A percentile compares a stretch with the other conserved stretches of the same genome.
These are phyloP conservation scores for Amblyraja radiata DNA, from an alignment of 2,797 vertebrate genomes.

Conservation along the genomic window DNA sequence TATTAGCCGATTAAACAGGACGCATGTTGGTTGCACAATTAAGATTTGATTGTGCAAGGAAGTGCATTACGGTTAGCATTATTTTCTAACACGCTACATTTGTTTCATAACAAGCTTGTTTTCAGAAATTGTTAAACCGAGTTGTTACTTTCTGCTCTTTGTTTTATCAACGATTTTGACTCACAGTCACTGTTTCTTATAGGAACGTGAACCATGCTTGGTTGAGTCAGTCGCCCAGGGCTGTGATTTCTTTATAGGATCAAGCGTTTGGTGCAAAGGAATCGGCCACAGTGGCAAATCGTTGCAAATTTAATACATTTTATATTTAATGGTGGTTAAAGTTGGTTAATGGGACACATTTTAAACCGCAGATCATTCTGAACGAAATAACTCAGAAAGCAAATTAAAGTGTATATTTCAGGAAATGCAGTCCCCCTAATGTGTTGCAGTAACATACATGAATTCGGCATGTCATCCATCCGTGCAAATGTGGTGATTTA, in stretches of 20 bases:
- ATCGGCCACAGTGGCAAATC: background rate
- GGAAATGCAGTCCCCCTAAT: background rate
- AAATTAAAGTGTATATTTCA: background rate
- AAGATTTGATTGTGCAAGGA: background rate
- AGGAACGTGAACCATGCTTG: background rate
- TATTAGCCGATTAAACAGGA: background rate
- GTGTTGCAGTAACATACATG: background rate
- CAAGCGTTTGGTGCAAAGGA: background rate
- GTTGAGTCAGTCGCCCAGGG: background rate
- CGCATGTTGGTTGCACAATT: background rate
- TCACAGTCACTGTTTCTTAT: background rate
- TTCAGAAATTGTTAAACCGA: background rate
- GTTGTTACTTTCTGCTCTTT: background rate
- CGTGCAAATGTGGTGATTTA: background rate
- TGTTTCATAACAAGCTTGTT: background rate
- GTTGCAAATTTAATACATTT: background rate
- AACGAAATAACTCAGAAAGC: background rate
- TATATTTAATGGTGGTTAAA: background rate
- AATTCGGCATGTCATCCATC: background rate
- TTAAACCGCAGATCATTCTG: background rate
- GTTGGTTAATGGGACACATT: background rate
- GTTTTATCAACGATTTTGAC: background rate
- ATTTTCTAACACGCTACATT: background rate
- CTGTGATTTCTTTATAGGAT: too few relatives aligned
- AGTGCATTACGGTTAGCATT: background rate